Base-by-base conservation (phyloP, 2,888 invertebrate genomes). In the Himalopsyche kuldschensis region DNA sequence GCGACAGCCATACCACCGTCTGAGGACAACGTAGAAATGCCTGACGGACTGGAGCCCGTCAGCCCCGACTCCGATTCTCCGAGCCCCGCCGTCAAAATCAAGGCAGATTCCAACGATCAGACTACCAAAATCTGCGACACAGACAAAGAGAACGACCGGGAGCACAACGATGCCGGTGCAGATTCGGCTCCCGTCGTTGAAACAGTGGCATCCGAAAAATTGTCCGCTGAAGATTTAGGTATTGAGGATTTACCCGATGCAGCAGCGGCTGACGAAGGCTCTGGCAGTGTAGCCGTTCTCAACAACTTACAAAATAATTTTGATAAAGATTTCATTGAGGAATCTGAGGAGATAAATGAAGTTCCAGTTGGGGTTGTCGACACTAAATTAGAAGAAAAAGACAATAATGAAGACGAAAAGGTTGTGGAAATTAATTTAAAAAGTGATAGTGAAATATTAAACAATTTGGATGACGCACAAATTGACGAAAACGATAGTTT, bases 401-500 rank as follows among this genome's bases (percentile, higher is more conserved):
- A 78, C 41, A 27, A 78, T 41, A 78, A 11, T 30, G 78, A 78
- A 47, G 24, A n/a, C 46, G 30, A 76, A 41, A 35, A 48, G 17
- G 63, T 69, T 10, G 24, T 80, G 46, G 80, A 82, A 63, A 82
- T 82, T 48, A 82, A 48, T 46, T 35, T 82, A 35, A 77, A 46
- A n/a, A 77, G 79, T 80, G 82, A 80, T 69, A 80, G 80, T 80
- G 27, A 88, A 20, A 87, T 87, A 78, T 85, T 88, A 30, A 87
- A 88, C 10, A 87, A 87, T 47, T 84, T 83, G 0, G 87, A 87
- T 5, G 88, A 88, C 1, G 86, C 87, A 80, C 88, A 88, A 84
- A 87, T 87, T 30, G 88, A 88, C 79, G 88, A 89, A 84, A 87
- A 87, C 24, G 88, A 88, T 79, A 88, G 88, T 81, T 87, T 88